These are phyloP conservation scores for Helarctos malayanus DNA, from an alignment of 2,797 vertebrate species.

Conservation along the genomic window DNA sequence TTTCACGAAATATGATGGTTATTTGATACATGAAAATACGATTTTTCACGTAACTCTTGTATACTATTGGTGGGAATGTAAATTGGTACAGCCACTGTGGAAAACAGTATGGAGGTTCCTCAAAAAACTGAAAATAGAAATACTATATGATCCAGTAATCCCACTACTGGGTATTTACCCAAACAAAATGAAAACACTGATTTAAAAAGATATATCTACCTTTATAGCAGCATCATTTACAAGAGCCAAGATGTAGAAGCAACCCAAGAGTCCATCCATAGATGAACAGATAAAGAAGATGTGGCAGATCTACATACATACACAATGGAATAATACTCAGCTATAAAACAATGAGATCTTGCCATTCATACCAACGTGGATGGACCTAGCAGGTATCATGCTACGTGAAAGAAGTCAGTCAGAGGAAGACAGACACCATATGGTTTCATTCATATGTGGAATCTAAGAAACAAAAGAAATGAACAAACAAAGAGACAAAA, in stretches of 20 bases:
- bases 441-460: background rate
- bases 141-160: background rate
- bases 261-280: background rate
- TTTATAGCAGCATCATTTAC: background rate
- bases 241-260: background rate
- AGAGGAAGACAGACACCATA: background rate
- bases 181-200: background rate
- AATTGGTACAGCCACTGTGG: background rate
- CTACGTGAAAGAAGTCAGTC: background rate
- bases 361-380: background rate
- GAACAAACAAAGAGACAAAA: background rate
- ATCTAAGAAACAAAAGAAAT: background rate
- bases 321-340: background rate
- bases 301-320: background rate
- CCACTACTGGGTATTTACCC: background rate
- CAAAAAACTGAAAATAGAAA: background rate
- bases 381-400: background rate
- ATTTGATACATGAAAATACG: background rate
- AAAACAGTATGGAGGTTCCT: background rate
- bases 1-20: background rate
- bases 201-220: background rate
- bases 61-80: background rate
- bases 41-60: background rate
- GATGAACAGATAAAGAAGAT: background rate
- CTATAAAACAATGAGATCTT: background rate